Evolutionary conservation across 2,888 invertebrate genomes (phyloP), one percentile per base, ranked within the genome.

Genomic region (Herminia tarsipennalis): DNA sequence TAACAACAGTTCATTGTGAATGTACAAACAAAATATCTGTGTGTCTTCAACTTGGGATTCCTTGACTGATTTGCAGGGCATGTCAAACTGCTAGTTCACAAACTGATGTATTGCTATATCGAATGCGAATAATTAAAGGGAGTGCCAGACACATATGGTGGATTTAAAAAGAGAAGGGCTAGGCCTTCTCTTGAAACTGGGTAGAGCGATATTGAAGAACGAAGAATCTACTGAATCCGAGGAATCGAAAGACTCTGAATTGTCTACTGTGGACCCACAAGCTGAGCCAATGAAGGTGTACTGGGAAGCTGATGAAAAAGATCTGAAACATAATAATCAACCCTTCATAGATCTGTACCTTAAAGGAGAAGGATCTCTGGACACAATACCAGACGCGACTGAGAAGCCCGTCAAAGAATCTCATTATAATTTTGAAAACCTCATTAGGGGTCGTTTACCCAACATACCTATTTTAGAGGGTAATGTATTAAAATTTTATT

Each of bases 21-120:
- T 81, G 81, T 82, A 78, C 68, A 78, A 76, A 60, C 65, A 68
- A n/a, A n/a, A 76, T 88, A 83, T 91, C 91, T 91, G 91, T 91
- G 91, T 89, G 89, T 91, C 91, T 90, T 88, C 89, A 91, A 87
- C 63, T 79, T 85, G 81, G 88, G 88, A 83, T 83, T 85, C 88
- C 81, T 92, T 92, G 85, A 88, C 83, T 89, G 83, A 88, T 90
- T 91, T 91, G 73, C 92, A 92, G 92, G 92, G 86, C 83, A 88
- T 88, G 84, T 73, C 78, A 84, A 87, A 77, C 87, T 73, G 66
- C 82, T 85, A 79, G 74, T 78, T 76, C 76, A 73, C 76, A 81
- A 82, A 78, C 79, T 77, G 81, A 85, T 86, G 81, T 81, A 65
- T 82, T 72, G 66, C 76, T 72, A 74, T 81, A 76, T 84, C 77